Evolutionary conservation across 1,140 invertebrate genomes (phyloP).

Genomic region (Leptopilina clavipes): DNA sequence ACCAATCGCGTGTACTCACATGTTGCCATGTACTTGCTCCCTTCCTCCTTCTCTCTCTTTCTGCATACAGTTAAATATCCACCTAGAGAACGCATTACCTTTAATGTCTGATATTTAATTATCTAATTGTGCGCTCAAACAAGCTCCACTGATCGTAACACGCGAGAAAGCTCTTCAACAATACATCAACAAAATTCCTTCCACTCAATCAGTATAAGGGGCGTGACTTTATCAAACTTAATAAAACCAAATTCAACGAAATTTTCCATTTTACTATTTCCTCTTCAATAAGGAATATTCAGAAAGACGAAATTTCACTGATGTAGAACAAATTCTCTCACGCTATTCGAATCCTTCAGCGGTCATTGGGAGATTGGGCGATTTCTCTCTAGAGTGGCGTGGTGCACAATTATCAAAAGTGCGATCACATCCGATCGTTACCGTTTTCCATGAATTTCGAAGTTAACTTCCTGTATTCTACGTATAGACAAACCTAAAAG

Average conservation of each 20-base stretch:
- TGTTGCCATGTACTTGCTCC: slow-evolving; percentile 38
- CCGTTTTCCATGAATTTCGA: slow-evolving; percentile 12
- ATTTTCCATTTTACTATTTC: too few species aligned
- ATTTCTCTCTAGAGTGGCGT: too few species aligned
- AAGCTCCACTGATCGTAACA: background rate
- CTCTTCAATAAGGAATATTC: too few species aligned
- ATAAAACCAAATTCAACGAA: too few species aligned
- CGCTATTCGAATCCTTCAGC: too few species aligned
- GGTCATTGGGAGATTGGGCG: too few species aligned
- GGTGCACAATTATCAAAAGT: too few species aligned
- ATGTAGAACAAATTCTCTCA: background rate
- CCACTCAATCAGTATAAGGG: slow-evolving; percentile 15
- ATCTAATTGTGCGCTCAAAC: slow-evolving; percentile 27
- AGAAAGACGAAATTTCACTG: too few species aligned
- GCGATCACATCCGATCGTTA: background rate
- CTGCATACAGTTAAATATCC: slow-evolving; percentile 37
- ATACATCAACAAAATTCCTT: slow-evolving; percentile 19
- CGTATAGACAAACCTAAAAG: background rate
- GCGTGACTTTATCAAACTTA: background rate
- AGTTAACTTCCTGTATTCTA: background rate
- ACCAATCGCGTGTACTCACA: slow-evolving; percentile 46
- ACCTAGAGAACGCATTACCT: slow-evolving; percentile 43
- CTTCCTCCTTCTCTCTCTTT: background rate
- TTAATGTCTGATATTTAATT: slow-evolving; percentile 16
- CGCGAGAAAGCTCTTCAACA: slow-evolving; percentile 1